A percentile compares a stretch with the other conserved stretches of the same genome.
Evolutionary conservation across 2,113 vertebrate species (phyloP).

Genomic region (Notechis scutatus): DNA sequence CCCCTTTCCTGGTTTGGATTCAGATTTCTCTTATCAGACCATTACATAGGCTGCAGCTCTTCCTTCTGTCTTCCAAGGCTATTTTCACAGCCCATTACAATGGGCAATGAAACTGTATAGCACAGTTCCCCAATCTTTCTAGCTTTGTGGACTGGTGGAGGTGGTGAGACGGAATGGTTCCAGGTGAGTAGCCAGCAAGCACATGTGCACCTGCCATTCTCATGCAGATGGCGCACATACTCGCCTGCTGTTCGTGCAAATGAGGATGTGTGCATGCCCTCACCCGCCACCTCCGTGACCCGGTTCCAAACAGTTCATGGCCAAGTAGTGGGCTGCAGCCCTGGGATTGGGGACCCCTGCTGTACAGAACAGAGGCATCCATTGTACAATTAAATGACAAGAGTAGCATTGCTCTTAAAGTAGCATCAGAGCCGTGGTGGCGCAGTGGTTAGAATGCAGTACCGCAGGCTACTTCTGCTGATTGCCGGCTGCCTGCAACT

Average conservation of each 20-base stretch:
- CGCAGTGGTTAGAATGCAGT: too few species aligned
- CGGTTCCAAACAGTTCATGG: neutral
- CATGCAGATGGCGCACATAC: neutral
- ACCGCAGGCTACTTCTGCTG: too few species aligned
- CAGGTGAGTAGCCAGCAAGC: too few species aligned
- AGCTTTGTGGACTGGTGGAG: too few species aligned
- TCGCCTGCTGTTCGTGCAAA: neutral
- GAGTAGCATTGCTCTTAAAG: neutral
- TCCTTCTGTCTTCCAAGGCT: neutral
- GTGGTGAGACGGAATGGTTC: too few species aligned
- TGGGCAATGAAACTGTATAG: neutral
- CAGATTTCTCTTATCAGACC: neutral
- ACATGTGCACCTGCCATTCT: too few species aligned
- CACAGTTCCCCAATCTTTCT: too few species aligned
- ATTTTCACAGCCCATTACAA: neutral
- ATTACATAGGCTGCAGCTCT: neutral
- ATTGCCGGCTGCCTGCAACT: too few species aligned
- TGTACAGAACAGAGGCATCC: neutral
- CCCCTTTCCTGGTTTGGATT: neutral
- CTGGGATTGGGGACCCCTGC: neutral
- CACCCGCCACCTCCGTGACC: accelerated
- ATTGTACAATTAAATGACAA: neutral
- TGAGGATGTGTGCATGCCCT: neutral
- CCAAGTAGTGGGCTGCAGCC: neutral
- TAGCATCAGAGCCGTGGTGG: too few species aligned